Conservation (phyloP, 2,113 vertebrate species). For the Talpa occidentalis region DNA sequence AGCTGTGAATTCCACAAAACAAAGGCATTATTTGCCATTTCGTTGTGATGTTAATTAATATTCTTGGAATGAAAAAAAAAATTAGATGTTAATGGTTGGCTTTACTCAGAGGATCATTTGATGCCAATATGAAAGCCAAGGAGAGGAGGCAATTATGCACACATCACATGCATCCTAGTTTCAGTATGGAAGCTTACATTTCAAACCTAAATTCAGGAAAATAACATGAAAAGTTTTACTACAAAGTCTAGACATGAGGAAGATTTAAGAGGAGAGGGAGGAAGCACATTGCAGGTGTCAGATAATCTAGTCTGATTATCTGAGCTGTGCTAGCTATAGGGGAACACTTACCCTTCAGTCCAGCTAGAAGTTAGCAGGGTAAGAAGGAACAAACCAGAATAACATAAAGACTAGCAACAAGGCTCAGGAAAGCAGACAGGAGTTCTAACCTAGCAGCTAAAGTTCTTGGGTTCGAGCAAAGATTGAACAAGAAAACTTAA, state of each 20-base stretch:
- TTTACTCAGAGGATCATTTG: conserved; percentile 95
- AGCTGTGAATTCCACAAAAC: conserved; percentile 88
- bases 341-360: conserved; percentile 99
- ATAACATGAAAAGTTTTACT: conserved; percentile 92
- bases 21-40: conserved; percentile 87
- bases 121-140: conserved; percentile 94
- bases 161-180: conserved; percentile 98
- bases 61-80: conserved; percentile 86
- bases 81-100: conserved; percentile 88
- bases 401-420: conserved; percentile 99
- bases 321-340: conserved; percentile 98
- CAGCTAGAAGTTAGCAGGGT: conserved; percentile 99
- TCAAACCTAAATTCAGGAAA: conserved; percentile 94
- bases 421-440: conserved; percentile 99
- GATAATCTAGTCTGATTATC: conserved; percentile 99
- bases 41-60: conserved; percentile 86
- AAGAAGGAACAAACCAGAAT: conserved; percentile 99
- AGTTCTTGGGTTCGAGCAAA: conserved; percentile 99
- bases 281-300: conserved; percentile 97
- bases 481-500: conserved; percentile 93
- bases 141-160: conserved; percentile 99
- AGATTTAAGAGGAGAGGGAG: conserved; percentile 91
- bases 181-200: conserved; percentile 96
- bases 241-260: conserved; percentile 98
- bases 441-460: conserved; percentile 98